phyloP scores from a whole-genome alignment of 2,888 invertebrate genomes.

The Erebia palarica region DNA sequence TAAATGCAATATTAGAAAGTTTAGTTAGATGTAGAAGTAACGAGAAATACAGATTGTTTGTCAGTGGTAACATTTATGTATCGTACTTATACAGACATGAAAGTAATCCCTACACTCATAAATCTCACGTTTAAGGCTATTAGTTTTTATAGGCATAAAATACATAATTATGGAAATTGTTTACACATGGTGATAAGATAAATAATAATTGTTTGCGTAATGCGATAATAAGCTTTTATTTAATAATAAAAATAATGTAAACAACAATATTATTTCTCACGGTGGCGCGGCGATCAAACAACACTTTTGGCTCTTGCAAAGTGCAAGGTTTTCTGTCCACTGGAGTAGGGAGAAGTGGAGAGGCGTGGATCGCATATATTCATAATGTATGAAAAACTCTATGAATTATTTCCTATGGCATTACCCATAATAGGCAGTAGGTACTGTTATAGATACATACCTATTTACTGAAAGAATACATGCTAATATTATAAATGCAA shows the following conservation, averaged over 20 bases:
- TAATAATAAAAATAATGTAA: neutral
- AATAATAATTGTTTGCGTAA: neutral
- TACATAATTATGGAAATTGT: slow-evolving; percentile 17
- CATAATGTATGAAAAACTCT: too few species aligned
- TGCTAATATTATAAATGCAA: too few species aligned
- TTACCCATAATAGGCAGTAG: neutral
- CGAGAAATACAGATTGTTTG: slow-evolving; percentile 17
- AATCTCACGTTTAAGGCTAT: slow-evolving; percentile 30
- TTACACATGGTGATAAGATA: slow-evolving; percentile 15
- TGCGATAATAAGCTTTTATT: neutral
- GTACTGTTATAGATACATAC: too few species aligned
- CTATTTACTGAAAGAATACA: too few species aligned
- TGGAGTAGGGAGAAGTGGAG: neutral
- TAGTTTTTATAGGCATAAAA: slow-evolving; percentile 22
- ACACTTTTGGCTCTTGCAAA: neutral
- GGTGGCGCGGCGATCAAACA: neutral
- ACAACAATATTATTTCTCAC: slow-evolving; percentile 2
- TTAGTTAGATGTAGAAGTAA: slow-evolving; percentile 34
- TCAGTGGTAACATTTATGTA: neutral
- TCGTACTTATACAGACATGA: slow-evolving; percentile 8
- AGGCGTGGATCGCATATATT: neutral
- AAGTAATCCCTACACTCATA: slow-evolving; percentile 32
- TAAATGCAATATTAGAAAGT: slow-evolving; percentile 26
- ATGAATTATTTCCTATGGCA: too few species aligned
- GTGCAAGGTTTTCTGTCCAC: neutral